A percentile compares a stretch with the other conserved stretches of the same genome.
Conservation (phyloP, 2,888 invertebrate genomes). For the Cephonodes hylas region DNA sequence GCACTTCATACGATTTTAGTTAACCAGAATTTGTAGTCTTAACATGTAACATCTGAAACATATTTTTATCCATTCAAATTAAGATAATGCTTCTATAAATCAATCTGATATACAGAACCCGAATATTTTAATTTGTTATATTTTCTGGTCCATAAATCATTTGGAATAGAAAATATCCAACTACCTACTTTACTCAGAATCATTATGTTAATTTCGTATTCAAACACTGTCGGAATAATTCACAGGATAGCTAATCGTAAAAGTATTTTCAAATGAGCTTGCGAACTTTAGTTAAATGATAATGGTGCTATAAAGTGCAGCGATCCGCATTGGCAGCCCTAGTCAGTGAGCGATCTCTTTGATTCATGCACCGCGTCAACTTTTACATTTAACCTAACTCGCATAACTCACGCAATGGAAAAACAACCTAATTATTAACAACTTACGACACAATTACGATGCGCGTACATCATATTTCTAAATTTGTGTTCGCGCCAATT, state of each 20-base stretch:
- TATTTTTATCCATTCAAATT: too few relatives aligned
- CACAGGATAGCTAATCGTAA: neutral
- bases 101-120: too few relatives aligned
- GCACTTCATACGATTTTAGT: too few relatives aligned
- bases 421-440: slow-evolving; percentile 21
- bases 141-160: too few relatives aligned
- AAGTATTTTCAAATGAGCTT: too few relatives aligned
- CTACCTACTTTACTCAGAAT: too few relatives aligned
- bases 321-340: neutral
- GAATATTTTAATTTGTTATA: too few relatives aligned
- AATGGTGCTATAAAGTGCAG: neutral
- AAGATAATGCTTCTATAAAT: too few relatives aligned
- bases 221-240: neutral
- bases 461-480: neutral
- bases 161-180: too few relatives aligned
- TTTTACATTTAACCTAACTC: slow-evolving; percentile 34
- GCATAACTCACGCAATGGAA: slow-evolving; percentile 20
- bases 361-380: slow-evolving; percentile 59
- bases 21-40: too few relatives aligned
- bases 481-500: slow-evolving; percentile 46
- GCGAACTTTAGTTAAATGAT: neutral
- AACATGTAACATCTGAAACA: too few relatives aligned
- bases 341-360: slow-evolving; percentile 34
- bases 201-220: too few relatives aligned
- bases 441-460: neutral